Evolutionary conservation across 2,797 vertebrate genomes (phyloP).

Genomic region (Brachymystax lenok): DNA sequence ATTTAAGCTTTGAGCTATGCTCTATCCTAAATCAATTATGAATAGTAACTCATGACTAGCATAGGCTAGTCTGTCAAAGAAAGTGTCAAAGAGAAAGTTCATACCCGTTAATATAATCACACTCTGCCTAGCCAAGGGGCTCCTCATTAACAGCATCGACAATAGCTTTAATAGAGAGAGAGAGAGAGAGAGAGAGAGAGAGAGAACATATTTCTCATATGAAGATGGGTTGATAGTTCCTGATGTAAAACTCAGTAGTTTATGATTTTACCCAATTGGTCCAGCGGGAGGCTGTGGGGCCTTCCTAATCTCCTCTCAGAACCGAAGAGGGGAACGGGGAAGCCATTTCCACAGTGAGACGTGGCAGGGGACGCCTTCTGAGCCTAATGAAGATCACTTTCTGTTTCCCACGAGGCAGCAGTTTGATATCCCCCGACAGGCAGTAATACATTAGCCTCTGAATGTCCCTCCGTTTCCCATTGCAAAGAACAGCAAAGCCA

Average conservation of each 20-base stretch:
- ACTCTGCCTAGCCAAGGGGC: no score
- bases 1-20: no score
- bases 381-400: slow-evolving; percentile 42
- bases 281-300: slow-evolving; percentile 12
- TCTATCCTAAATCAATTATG: no score
- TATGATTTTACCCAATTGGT: slow-evolving; percentile 30
- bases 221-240: slow-evolving; percentile 2
- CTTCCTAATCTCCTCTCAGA: slow-evolving; percentile 42
- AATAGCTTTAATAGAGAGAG: no score
- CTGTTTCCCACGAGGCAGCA: slow-evolving; percentile 14
- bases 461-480: slow-evolving; percentile 43
- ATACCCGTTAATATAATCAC: no score
- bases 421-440: slow-evolving; percentile 47
- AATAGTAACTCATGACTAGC: no score
- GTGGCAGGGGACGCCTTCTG: slow-evolving; percentile 7
- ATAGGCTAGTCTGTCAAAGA: no score
- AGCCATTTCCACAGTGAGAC: slow-evolving; percentile 20
- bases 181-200: no score
- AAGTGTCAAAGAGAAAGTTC: no score
- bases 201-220: no score
- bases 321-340: slow-evolving; percentile 27
- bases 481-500: slow-evolving; percentile 40
- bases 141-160: no score
- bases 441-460: slow-evolving; percentile 52
- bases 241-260: slow-evolving; percentile 10